Evolutionary conservation across 2,797 vertebrate genomes (phyloP).

Genomic region (Carcharodon carcharias): DNA sequence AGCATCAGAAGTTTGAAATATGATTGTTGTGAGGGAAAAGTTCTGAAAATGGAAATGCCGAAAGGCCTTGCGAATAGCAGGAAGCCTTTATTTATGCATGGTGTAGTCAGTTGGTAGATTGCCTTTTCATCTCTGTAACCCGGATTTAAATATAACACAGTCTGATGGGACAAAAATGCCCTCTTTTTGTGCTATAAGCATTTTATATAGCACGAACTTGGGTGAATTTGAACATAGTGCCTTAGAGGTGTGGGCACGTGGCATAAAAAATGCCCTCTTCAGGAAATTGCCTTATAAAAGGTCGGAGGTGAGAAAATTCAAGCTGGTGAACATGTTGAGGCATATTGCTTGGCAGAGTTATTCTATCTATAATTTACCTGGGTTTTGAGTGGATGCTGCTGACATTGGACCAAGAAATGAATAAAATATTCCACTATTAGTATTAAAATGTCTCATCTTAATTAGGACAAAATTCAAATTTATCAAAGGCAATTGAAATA

Average conservation of each 20-base stretch:
- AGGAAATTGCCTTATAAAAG: not conserved
- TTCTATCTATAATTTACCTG: not conserved
- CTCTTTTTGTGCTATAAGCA: not conserved
- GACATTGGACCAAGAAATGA: not conserved
- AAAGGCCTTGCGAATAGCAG: not conserved
- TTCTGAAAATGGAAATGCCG: not conserved
- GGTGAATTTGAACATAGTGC: not conserved
- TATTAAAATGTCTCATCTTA: not conserved
- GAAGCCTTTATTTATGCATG: not conserved
- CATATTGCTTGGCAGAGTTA: not conserved
- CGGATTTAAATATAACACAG: not conserved
- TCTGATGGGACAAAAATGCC: not conserved
- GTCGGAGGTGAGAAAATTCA: not conserved
- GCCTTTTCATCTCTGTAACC: not conserved
- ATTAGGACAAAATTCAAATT: not conserved
- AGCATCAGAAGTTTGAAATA: not conserved
- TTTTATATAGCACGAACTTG: not conserved
- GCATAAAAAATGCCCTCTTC: not conserved
- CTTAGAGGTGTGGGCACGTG: not conserved
- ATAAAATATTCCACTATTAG: not conserved
- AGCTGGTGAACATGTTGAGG: not conserved
- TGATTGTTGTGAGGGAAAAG: not conserved
- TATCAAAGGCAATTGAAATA: not conserved
- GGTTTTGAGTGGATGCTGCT: not conserved
- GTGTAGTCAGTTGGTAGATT: not conserved